A percentile compares a stretch with the other conserved stretches of the same genome.
These are phyloP conservation scores for Scytalopus superciliaris DNA, from an alignment of 2,113 vertebrate species.

Conservation along the genomic window DNA sequence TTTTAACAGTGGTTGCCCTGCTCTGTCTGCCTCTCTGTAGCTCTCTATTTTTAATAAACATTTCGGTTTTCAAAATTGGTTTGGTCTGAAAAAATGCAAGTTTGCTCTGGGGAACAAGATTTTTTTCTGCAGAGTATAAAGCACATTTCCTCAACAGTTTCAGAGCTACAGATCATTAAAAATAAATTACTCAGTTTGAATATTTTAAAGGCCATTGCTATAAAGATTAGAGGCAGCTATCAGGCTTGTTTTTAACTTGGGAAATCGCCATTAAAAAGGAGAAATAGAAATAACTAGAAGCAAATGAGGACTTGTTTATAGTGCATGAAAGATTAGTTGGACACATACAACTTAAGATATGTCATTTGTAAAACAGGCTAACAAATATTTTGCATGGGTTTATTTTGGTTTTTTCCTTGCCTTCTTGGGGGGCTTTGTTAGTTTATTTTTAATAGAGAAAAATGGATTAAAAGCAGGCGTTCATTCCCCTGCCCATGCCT, in stretches of 20 bases:
- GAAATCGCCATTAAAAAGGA: not conserved
- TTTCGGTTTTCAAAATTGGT: not conserved
- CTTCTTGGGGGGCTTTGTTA: not conserved
- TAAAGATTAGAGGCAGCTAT: not conserved
- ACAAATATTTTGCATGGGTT: not conserved
- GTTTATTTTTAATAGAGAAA: not conserved
- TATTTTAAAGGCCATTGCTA: conserved; percentile 13
- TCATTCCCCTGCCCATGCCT: not conserved
- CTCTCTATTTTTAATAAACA: conserved; percentile 1
- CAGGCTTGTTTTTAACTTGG: not conserved
- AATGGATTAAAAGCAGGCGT: not conserved
- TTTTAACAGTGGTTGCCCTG: not conserved
- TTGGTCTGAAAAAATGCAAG: not conserved
- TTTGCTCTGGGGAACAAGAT: not conserved
- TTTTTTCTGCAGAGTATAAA: not conserved
- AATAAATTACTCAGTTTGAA: conserved; percentile 29
- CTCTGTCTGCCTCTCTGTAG: not conserved
- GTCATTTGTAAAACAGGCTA: not conserved
- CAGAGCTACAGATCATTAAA: conserved; percentile 46
- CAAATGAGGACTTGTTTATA: not conserved
- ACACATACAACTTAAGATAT: not conserved
- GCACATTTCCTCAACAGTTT: not conserved
- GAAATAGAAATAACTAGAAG: not conserved
- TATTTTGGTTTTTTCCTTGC: not conserved
- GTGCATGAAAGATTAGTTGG: not conserved